Evolutionary conservation across 2,113 vertebrate species (phyloP), one percentile per base, ranked within the genome.

Genomic region (Hippocampus comes): DNA sequence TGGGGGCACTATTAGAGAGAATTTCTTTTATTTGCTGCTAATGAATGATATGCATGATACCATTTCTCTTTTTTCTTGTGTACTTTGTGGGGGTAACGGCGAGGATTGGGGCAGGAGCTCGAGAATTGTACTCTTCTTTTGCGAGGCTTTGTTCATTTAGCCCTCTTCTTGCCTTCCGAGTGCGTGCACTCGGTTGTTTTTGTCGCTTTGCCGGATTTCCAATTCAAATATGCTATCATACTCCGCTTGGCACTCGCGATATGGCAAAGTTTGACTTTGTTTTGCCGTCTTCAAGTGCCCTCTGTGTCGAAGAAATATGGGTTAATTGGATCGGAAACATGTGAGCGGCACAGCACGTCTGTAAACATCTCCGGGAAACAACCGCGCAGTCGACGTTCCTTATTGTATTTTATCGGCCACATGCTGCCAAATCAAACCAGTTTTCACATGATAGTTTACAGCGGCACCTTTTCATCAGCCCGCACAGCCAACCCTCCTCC

Each of bases 21-120:
- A 89, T 93, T 93, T 93, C 89, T 94, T 94, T 92, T 94, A 94
- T 96, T 92, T 93, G 88, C 90, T 86, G 83, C 91, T 94, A 94
- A 93, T 92, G 92, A 94, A 92, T 92, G 89, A 91, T 93, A 91
- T 93, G 91, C 91, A 88, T 88, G 89, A 75, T 87, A 76, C 89
- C 90, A 82, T 91, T 88, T 69, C 84, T 71, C 80, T 81, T 89
- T 90, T 82, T 90, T 86, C 86, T 90, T 90, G 84, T 89, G 79
- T 90, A 87, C 87, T 89, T 90, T 86, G 78, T 77, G 85, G 82
- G 85, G 86, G 87, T 87, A 90, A 91, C 75, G 75, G 84, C 66
- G 75, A 82, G 82, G 88, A 88, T 87, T 49, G 86, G 86, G 88
- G 83, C 80, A 88, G 84, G 85, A 87, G 78, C 81, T 84, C 73